Evolutionary conservation across 1,140 invertebrate species (phyloP), one percentile per base, ranked within the genome.

Genomic region (Melanaphis sacchari): DNA sequence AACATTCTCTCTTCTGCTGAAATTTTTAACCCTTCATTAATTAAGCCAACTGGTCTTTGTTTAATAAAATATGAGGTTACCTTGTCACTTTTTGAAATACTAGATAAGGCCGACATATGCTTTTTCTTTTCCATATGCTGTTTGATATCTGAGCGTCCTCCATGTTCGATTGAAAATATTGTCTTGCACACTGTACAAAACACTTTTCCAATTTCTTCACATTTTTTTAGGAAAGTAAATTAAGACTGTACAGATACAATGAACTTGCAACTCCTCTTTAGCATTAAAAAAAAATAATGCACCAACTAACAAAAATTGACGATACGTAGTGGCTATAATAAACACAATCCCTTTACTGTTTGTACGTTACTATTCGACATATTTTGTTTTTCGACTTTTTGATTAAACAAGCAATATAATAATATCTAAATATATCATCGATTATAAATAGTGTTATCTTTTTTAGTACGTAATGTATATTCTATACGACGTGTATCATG

Each of bases 61-160:
- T n/a, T n/a, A n/a, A n/a, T 81, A 82, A 87, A 87, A 87, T 87
- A 46, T 49, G n/a, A 46, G 0, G 40, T 88, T 88, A 88, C 41
- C 85, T 88, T 49, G 85, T 88, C 85, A 88, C 41, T 88, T 88
- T 88, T 88, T 88, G 85, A 88, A 88, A 26, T 43, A 88, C 40
- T 88, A 49, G 26, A 88, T 88, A 88, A 49, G 85, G 41, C 43
- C 41, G 85, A n/a, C n/a, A 0, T 31, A 49, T 88, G 85, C 15
- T 46, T 88, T 85, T 31, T 46, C n/a, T 49, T 88, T 88, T 88
- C 43, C 36, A 49, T n/a, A 88, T 88, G 41, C 85, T 88, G 85
- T 88, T 88, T 88, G 22, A 46, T 88, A 88, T 88, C 24, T 49
- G 85, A 88, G 18, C 85, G 85, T 31, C 40, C 85, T 49, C 85